phyloP scores from a whole-genome alignment of 2,797 vertebrate genomes.

The Chlorospingus semifuscus region DNA sequence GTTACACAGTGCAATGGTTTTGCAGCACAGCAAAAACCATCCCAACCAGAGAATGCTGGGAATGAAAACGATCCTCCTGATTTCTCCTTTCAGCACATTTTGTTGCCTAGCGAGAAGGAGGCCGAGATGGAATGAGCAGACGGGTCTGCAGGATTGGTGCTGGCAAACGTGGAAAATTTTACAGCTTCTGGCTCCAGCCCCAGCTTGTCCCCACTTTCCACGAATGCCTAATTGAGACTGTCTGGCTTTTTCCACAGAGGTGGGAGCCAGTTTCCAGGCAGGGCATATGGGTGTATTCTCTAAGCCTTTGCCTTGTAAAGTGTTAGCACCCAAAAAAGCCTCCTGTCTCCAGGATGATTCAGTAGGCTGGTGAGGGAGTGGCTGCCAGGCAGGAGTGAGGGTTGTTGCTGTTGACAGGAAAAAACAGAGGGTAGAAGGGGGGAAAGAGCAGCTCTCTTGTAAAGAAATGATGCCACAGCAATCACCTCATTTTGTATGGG shows the following conservation, averaged over 20 bases:
- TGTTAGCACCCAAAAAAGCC: conserved; percentile 31
- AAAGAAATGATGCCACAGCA: not conserved
- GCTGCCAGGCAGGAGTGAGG: not conserved
- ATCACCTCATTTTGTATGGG: not conserved
- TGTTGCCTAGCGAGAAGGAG: not conserved
- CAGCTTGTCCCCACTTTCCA: conserved; percentile 39
- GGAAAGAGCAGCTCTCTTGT: not conserved
- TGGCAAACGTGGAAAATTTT: conserved; percentile 51
- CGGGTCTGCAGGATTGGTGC: not conserved
- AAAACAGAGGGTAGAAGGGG: not conserved
- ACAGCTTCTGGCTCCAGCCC: conserved; percentile 19
- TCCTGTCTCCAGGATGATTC: conserved; percentile 10
- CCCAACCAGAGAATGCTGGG: not conserved
- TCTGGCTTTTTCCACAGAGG: conserved; percentile 15
- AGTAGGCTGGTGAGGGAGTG: not conserved
- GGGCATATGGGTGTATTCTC: conserved; percentile 39
- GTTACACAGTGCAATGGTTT: not conserved
- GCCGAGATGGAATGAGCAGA: not conserved
- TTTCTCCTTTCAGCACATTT: conserved; percentile 7
- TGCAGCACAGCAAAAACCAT: not conserved
- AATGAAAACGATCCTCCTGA: not conserved
- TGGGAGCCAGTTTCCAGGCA: conserved; percentile 56
- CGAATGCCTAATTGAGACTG: conserved; percentile 42
- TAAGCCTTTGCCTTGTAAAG: conserved; percentile 25
- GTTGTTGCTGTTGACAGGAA: not conserved